phyloP scores from a whole-genome alignment of 64 coral and sea anemone species.

The Pocillopora verrucosa region DNA sequence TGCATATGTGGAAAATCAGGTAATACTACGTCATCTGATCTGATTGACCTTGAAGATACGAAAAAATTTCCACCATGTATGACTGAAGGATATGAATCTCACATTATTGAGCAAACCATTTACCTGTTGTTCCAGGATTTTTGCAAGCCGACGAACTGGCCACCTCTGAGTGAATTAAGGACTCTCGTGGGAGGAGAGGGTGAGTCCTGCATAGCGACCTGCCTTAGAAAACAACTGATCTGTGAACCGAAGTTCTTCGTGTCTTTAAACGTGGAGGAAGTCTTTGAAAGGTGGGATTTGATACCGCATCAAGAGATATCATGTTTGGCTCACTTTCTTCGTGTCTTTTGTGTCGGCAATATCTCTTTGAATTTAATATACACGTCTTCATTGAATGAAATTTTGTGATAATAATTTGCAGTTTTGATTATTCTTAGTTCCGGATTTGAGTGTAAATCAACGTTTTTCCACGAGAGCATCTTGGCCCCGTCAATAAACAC shows the following conservation, averaged over 20 bases:
- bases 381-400: too few relatives aligned
- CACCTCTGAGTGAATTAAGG: constrained; percentile 32
- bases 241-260: constrained; percentile 22
- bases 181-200: constrained; percentile 13
- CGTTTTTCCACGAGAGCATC: not conserved
- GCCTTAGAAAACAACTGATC: constrained; percentile 24
- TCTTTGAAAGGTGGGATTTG: not conserved
- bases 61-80: not conserved
- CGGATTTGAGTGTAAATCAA: not conserved
- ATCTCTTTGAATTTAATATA: too few relatives aligned
- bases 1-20: constrained; percentile 62
- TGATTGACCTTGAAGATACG: not conserved
- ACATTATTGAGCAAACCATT: too few relatives aligned
- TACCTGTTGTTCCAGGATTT: constrained; percentile 20
- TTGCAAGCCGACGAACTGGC: constrained; percentile 43
- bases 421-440: not conserved
- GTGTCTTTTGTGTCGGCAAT: not conserved
- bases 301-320: not conserved
- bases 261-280: not conserved
- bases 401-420: too few relatives aligned
- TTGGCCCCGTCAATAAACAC: constrained; percentile 36
- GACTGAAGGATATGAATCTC: too few relatives aligned
- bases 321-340: not conserved
- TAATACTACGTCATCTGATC: not conserved
- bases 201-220: constrained; percentile 35